Evolutionary conservation across 2,113 vertebrate genomes (phyloP).

Genomic region (Indri indri): DNA sequence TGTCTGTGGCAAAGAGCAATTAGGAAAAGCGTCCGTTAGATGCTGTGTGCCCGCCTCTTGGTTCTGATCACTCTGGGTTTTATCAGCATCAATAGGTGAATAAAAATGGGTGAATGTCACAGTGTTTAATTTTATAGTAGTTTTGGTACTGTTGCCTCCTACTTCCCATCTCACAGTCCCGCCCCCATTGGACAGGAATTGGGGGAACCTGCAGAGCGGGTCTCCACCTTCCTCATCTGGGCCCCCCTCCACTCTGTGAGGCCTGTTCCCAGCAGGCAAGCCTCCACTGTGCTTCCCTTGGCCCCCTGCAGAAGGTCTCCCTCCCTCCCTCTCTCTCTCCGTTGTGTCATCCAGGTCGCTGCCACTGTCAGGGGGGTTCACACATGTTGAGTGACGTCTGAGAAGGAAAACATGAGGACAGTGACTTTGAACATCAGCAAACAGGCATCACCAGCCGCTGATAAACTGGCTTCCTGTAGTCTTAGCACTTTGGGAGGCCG

Average conservation of each 20-base stretch:
- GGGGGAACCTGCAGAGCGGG: not conserved
- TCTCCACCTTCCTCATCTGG: not conserved
- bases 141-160: not conserved
- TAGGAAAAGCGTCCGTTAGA: not conserved
- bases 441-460: not conserved
- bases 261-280: accelerated
- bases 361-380: not conserved
- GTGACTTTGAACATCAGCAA: not conserved
- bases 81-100: not conserved
- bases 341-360: not conserved
- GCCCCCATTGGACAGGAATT: too few relatives aligned
- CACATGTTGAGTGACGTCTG: not conserved
- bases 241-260: not conserved
- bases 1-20: not conserved
- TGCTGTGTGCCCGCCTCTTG: not conserved
- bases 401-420: not conserved
- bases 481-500: too few relatives aligned
- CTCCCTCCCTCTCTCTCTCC: not conserved
- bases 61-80: not conserved
- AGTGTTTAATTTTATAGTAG: not conserved
- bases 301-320: not conserved
- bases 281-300: not conserved
- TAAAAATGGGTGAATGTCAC: not conserved
- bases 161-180: not conserved
- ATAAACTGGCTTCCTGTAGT: not conserved